Conservation (phyloP, 2,888 invertebrate species). For the Aleiodes leptofemur region DNA sequence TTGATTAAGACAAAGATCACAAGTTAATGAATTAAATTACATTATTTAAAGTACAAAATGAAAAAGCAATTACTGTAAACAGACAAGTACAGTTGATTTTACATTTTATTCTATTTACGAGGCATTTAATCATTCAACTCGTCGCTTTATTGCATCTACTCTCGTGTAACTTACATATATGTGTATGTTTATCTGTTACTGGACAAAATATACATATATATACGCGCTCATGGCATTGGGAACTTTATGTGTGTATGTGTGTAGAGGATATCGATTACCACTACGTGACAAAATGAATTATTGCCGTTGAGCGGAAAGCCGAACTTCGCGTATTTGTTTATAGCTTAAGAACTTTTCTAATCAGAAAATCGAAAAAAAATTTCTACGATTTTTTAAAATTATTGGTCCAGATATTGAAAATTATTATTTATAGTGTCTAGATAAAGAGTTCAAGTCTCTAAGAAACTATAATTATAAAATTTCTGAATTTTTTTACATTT, state of each 20-base stretch:
- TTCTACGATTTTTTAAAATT: no score
- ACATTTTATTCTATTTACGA: neutral
- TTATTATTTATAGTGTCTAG: no score
- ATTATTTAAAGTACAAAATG: no score
- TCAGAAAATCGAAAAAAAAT: neutral
- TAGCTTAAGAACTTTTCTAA: neutral
- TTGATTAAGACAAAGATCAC: neutral
- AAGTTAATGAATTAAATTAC: neutral
- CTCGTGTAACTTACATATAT: no score
- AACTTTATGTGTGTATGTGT: neutral
- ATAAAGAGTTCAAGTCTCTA: no score
- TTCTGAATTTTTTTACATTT: no score
- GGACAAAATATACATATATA: no score
- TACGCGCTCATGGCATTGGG: no score
- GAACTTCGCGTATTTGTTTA: neutral
- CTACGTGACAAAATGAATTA: slow-evolving; percentile 22
- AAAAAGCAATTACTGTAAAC: neutral
- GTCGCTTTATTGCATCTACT: slow-evolving; percentile 18
- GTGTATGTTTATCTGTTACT: no score
- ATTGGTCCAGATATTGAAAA: no score
- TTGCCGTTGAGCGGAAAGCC: neutral
- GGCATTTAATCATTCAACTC: neutral
- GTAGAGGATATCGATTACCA: slow-evolving; percentile 4
- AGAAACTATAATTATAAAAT: no score
- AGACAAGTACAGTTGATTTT: neutral